Conservation (phyloP, 2,113 vertebrate genomes). For the Cathartes aura region DNA sequence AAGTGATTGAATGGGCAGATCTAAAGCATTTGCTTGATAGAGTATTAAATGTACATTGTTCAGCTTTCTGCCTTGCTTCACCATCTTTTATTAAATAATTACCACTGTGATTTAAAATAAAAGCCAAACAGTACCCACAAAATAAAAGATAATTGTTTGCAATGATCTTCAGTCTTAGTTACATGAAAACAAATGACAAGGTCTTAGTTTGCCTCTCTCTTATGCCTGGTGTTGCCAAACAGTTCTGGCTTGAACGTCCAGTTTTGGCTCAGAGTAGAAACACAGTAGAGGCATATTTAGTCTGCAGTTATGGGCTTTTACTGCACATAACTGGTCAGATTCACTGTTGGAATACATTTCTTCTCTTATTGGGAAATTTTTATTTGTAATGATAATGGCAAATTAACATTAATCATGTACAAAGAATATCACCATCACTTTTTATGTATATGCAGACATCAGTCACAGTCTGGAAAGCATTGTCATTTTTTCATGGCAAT, state of each 20-base stretch:
- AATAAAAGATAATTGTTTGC: neutral
- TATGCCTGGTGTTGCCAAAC: neutral
- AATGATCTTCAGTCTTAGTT: neutral
- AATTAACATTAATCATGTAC: neutral
- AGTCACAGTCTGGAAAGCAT: neutral
- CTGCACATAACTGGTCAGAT: neutral
- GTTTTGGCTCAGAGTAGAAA: neutral
- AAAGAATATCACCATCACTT: neutral
- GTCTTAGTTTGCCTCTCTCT: neutral
- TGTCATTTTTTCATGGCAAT: neutral
- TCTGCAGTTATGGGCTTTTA: neutral
- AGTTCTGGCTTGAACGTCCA: neutral
- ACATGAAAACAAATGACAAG: neutral
- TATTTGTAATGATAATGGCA: neutral
- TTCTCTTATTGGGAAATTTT: neutral
- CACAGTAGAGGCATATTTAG: neutral
- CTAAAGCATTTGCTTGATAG: neutral
- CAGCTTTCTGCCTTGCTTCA: neutral
- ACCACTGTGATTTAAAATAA: neutral
- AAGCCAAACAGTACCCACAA: neutral
- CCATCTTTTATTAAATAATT: neutral
- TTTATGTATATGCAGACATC: neutral
- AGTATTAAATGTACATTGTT: neutral
- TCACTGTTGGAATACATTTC: neutral
- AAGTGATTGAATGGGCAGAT: neutral